phyloP scores from a whole-genome alignment of 2,797 vertebrate species.

The Phoeniculus purpureus region DNA sequence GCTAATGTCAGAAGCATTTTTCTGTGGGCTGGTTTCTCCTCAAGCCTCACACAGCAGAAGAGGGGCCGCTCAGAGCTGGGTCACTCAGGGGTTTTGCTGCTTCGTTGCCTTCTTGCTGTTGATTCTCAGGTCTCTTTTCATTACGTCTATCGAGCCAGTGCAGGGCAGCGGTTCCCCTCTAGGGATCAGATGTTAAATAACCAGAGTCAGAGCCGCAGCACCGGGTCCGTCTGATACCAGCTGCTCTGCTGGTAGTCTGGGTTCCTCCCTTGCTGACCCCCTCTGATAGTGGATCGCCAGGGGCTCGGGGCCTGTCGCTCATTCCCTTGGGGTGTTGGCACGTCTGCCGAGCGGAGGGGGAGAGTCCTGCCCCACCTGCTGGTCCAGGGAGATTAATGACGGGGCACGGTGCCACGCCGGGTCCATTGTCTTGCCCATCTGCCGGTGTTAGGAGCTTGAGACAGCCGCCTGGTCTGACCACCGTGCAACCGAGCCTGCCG shows the following conservation, averaged over 20 bases:
- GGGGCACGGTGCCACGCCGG: neutral
- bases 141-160: neutral
- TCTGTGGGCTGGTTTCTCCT: neutral
- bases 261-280: neutral
- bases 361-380: neutral
- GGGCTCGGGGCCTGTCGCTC: neutral
- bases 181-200: neutral
- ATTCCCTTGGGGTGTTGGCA: neutral
- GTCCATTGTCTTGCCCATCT: neutral
- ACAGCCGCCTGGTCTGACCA: neutral
- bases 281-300: neutral
- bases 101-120: neutral
- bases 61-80: conserved; percentile 34
- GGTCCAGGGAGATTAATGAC: neutral
- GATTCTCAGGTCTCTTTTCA: neutral
- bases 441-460: neutral
- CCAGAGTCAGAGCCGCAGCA: neutral
- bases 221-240: neutral
- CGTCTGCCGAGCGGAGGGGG: neutral
- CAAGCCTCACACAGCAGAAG: conserved; percentile 22
- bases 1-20: conserved; percentile 40
- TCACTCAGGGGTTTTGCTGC: neutral
- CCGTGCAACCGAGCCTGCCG: neutral
- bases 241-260: neutral
- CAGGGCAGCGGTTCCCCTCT: neutral